Conservation (phyloP, 2,888 invertebrate genomes). For the Erebia ligea region DNA sequence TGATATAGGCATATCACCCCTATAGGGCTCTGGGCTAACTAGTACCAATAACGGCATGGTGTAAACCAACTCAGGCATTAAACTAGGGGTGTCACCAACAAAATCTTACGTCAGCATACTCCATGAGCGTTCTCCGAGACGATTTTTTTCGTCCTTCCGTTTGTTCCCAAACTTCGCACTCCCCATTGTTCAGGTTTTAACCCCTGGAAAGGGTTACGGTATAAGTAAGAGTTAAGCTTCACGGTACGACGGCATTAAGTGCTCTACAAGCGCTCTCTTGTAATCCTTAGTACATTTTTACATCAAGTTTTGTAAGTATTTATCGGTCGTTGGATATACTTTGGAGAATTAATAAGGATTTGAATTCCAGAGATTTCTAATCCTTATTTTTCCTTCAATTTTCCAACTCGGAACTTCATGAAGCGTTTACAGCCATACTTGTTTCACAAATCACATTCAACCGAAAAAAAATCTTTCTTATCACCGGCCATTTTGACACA, state of each 20-base stretch:
- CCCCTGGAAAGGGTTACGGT: constrained; percentile 43
- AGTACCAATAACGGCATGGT: background rate
- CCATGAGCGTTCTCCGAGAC: constrained; percentile 41
- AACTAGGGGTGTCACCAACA: constrained; percentile 16
- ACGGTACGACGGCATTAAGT: constrained; percentile 36
- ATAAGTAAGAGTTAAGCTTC: constrained; percentile 40
- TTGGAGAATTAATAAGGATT: too few species aligned
- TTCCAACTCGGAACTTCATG: too few species aligned
- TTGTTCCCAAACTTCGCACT: constrained; percentile 43
- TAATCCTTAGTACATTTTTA: constrained; percentile 16
- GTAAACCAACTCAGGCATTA: too few species aligned
- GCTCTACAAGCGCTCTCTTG: constrained; percentile 24
- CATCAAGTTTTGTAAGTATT: background rate
- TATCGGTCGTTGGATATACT: background rate
- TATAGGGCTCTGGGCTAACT: background rate
- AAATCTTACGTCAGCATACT: constrained; percentile 36
- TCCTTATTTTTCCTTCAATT: too few species aligned
- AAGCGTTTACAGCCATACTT: too few species aligned
- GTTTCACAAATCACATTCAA: too few species aligned
- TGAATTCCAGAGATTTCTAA: too few species aligned
- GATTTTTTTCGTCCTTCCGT: constrained; percentile 47
- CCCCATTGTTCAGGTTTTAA: constrained; percentile 45
- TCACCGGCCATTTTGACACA: too few species aligned
- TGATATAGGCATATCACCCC: too few species aligned
- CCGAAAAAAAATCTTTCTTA: too few species aligned